Percentiles rank a stretch among this genome's conserved stretches.
Conservation (phyloP, 2,797 vertebrate species). For the Odontamblyopus lacepedii region DNA sequence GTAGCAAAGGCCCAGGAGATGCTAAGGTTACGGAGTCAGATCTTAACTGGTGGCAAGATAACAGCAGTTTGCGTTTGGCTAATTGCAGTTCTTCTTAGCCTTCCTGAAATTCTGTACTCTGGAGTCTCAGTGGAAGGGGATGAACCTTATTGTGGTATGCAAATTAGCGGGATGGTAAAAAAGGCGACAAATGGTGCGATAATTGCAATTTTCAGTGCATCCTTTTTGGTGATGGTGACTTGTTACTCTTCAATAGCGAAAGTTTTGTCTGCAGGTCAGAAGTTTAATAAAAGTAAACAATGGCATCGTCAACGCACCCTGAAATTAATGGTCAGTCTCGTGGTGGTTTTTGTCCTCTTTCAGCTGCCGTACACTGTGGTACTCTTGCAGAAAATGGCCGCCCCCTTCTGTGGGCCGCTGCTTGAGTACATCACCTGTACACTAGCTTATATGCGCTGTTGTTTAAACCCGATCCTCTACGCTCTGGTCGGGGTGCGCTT, state of each 20-base stretch:
- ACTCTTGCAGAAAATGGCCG: slow-evolving; percentile 75
- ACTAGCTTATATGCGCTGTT: slow-evolving; percentile 86
- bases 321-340: slow-evolving; percentile 83
- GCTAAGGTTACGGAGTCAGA: slow-evolving; percentile 58
- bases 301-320: slow-evolving; percentile 77
- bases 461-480: slow-evolving; percentile 91
- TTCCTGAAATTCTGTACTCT: slow-evolving; percentile 83
- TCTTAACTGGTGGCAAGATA: slow-evolving; percentile 61
- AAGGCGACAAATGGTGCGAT: slow-evolving; percentile 72
- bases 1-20: slow-evolving; percentile 76
- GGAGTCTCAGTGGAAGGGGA: slow-evolving; percentile 17
- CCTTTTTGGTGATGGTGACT: slow-evolving; percentile 81
- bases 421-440: slow-evolving; percentile 82
- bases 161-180: slow-evolving; percentile 61
- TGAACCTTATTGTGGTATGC: slow-evolving; percentile 65
- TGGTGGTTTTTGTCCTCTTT: slow-evolving; percentile 84
- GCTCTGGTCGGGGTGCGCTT: slow-evolving; percentile 88
- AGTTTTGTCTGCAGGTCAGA: slow-evolving; percentile 73
- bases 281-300: slow-evolving; percentile 68
- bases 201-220: slow-evolving; percentile 82
- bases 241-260: slow-evolving; percentile 82
- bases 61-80: slow-evolving; percentile 72
- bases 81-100: slow-evolving; percentile 78
- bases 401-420: slow-evolving; percentile 67
- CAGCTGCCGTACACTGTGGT: slow-evolving; percentile 89